A percentile compares a stretch with the other conserved stretches of the same genome.
Conservation (phyloP, 1,140 invertebrate genomes). For the Drosophila miranda region DNA sequence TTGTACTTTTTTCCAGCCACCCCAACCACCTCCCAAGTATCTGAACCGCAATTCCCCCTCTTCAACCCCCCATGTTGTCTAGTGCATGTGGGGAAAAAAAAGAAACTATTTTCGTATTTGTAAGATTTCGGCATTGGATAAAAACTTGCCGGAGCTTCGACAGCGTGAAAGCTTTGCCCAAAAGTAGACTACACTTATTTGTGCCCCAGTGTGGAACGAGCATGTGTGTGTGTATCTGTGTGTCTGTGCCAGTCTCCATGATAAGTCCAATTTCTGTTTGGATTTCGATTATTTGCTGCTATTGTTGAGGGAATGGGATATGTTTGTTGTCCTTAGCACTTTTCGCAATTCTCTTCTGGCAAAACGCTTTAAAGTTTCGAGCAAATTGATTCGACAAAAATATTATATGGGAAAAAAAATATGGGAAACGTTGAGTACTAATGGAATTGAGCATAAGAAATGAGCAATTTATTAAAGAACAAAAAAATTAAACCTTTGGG, state of each 20-base stretch:
- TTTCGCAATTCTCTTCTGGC: conserved; percentile 5
- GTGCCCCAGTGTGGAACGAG: not conserved
- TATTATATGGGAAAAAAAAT: no score
- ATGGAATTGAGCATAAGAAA: no score
- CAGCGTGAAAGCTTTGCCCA: conserved; percentile 53
- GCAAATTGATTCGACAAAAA: no score
- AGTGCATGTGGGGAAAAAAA: conserved; percentile 18
- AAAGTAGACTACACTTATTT: conserved; percentile 40
- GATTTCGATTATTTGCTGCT: conserved; percentile 65
- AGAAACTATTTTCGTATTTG: conserved; percentile 72
- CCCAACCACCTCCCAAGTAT: conserved; percentile 20
- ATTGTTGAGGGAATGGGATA: conserved; percentile 44
- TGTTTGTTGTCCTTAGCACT: conserved; percentile 10
- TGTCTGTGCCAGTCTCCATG: conserved; percentile 1
- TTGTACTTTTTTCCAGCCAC: conserved; percentile 9
- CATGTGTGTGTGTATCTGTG: not conserved
- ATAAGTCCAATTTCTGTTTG: conserved; percentile 65
- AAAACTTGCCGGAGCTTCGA: conserved; percentile 51
- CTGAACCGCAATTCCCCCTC: conserved; percentile 16
- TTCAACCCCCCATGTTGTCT: conserved; percentile 2
- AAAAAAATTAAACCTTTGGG: no score
- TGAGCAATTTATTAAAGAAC: no score
- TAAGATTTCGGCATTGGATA: conserved; percentile 68
- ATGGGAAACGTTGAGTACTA: no score
- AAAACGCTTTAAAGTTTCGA: not conserved